Evolutionary conservation across 2,888 invertebrate species (phyloP), one percentile per base, ranked within the genome.

Genomic region (Nomada lathburiana): DNA sequence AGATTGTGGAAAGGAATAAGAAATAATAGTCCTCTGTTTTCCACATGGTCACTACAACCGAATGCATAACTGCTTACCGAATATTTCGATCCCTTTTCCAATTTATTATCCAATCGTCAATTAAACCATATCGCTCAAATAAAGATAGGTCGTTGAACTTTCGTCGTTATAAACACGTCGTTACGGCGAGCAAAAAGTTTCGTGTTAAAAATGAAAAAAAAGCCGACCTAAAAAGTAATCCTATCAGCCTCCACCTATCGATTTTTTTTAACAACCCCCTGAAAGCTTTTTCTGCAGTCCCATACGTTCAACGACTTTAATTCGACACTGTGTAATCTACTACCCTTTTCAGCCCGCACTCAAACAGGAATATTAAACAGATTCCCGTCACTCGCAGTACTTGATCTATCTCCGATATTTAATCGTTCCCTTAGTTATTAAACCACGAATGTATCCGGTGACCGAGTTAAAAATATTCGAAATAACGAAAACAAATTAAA

Each of bases 11-110:
- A 36, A 52, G 64, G 47, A 65, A 76, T 62, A 55, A 55, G 63
- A 62, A 67, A 55, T 71, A 80, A 71, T 70, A 59, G 65, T n/a
- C 62, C 60, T 76, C 69, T 60, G 52, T 53, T 29, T 60, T 60
- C 70, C 65, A 67, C 42, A 52, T 9, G 76, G 60, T 2, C 52
- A 20, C 29, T 5, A n/a, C 23, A 36, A 71, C 50, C 65, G 36
- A 36, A 7, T 36, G 7, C 36, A 53, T 77, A 77, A 81, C 72
- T 59, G 16, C 42, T 57, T 68, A 73, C 26, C 47, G 42, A 42
- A n/a, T 23, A 11, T 52, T 55, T 50, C 55, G 10, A 7, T 72
- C 50, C 5, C 11, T 18, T 59, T 23, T 36, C 44, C n/a, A 10
- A 60, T 50, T 50, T 13, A 18, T 50, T 13, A 18, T 50, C 50